Evolutionary conservation across 2,797 vertebrate species (phyloP).

Genomic region (Spinus olivaceus): DNA sequence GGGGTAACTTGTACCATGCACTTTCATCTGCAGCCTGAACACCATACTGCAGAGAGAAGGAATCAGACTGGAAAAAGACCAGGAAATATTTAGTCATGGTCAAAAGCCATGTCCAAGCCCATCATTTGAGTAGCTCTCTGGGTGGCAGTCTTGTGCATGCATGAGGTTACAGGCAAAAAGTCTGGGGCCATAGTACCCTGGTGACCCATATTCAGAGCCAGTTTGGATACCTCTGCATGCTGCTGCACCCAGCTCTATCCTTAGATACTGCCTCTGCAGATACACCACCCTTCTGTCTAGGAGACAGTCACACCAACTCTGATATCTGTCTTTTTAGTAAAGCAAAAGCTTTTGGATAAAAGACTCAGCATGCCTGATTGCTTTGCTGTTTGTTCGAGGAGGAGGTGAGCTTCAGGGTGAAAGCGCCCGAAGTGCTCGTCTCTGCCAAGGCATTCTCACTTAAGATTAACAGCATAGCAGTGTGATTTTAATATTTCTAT

Average conservation of each 20-base stretch:
- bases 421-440: neutral
- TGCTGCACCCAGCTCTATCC: neutral
- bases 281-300: neutral
- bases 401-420: neutral
- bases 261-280: neutral
- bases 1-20: neutral
- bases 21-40: neutral
- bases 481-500: neutral
- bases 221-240: neutral
- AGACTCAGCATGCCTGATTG: neutral
- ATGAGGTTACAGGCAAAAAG: neutral
- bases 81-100: neutral
- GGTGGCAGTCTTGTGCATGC: fast-evolving
- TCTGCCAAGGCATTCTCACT: neutral
- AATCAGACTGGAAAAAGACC: neutral
- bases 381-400: neutral
- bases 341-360: neutral
- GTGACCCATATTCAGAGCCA: fast-evolving
- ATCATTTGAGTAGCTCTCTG: fast-evolving
- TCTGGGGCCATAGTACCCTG: neutral
- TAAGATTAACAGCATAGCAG: neutral
- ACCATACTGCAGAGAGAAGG: neutral
- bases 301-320: neutral
- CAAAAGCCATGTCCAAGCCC: neutral
- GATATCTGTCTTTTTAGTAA: neutral